Conservation (phyloP, 2,797 vertebrate genomes). For the Enoplosus armatus region DNA sequence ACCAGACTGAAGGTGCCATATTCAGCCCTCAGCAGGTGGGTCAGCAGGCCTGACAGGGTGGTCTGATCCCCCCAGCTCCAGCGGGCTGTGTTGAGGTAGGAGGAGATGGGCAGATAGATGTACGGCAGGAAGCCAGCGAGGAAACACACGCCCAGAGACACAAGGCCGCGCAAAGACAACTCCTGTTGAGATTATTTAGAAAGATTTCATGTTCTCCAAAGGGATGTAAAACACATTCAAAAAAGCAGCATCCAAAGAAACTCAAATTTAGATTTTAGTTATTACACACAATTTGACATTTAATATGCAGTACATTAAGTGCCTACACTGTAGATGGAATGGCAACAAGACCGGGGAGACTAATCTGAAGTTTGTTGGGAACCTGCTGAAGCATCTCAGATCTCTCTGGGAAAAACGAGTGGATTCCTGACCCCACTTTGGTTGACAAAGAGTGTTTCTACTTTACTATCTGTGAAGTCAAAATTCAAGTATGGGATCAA, state of each 20-base stretch:
- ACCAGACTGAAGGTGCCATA: conserved; percentile 95
- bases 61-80: conserved; percentile 99
- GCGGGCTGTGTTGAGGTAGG: conserved; percentile 90
- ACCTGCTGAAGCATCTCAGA: neutral
- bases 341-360: neutral
- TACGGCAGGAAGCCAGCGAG: conserved; percentile 92
- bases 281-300: neutral
- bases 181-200: conserved; percentile 85
- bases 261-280: neutral
- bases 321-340: neutral
- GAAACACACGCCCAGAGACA: conserved; percentile 88
- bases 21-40: conserved; percentile 95
- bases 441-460: neutral
- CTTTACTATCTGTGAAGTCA: neutral
- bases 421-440: neutral
- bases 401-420: neutral
- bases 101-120: conserved; percentile 93
- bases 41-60: conserved; percentile 90
- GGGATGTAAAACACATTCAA: neutral
- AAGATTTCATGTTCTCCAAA: neutral
- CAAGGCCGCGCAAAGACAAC: conserved; percentile 82
- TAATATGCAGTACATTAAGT: neutral
- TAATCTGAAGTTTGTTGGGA: neutral
- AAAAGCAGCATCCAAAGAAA: neutral
- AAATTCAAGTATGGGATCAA: neutral